Conservation (phyloP, 2,888 invertebrate genomes). For the Diarsia brunnea region DNA sequence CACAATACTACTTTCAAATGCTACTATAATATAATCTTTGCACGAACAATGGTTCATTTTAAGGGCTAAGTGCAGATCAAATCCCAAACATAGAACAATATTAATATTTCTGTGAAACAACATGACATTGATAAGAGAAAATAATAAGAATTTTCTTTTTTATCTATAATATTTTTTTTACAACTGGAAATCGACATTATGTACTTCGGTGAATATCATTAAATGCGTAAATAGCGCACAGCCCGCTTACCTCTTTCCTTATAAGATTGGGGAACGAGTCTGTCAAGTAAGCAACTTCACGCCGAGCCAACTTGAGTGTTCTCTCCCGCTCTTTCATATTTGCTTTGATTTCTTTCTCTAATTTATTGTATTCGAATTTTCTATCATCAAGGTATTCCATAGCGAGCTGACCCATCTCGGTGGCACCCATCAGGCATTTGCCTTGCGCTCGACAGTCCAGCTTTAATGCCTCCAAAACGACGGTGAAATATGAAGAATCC, state of each 20-base stretch:
- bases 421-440: slow-evolving; percentile 91
- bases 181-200: background rate
- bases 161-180: background rate
- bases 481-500: slow-evolving; percentile 92
- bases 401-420: slow-evolving; percentile 92
- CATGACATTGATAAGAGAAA: background rate
- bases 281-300: slow-evolving; percentile 84
- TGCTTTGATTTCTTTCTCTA: slow-evolving; percentile 91
- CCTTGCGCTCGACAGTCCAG: slow-evolving; percentile 91
- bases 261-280: slow-evolving; percentile 87
- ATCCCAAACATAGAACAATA: too few relatives aligned
- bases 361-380: slow-evolving; percentile 90
- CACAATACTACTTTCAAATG: too few relatives aligned
- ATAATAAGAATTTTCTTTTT: too few relatives aligned
- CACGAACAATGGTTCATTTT: too few relatives aligned
- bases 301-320: slow-evolving; percentile 88
- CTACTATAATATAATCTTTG: background rate
- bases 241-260: slow-evolving; percentile 82
- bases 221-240: background rate
- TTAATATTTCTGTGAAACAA: background rate
- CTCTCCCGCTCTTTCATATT: slow-evolving; percentile 92
- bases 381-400: slow-evolving; percentile 92
- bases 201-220: background rate
- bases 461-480: slow-evolving; percentile 90
- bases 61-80: too few relatives aligned